These are phyloP conservation scores for Gopherus flavomarginatus DNA, from an alignment of 2,113 vertebrate genomes.

Conservation along the genomic window DNA sequence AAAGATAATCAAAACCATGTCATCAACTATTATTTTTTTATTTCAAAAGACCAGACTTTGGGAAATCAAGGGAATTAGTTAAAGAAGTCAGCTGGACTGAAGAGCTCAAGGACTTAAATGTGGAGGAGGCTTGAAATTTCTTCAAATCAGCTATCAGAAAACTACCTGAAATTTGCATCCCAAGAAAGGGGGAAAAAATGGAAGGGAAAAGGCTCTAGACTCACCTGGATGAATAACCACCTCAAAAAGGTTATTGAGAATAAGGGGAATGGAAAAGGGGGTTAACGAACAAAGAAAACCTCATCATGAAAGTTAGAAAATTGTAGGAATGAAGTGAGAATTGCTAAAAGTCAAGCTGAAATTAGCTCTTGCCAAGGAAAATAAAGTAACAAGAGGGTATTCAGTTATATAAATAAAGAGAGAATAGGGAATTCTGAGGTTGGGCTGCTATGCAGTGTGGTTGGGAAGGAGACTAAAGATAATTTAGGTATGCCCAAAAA, in stretches of 20 bases:
- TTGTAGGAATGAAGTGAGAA: too few relatives aligned
- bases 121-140: not conserved
- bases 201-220: not conserved
- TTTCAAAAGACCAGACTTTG: not conserved
- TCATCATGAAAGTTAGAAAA: too few relatives aligned
- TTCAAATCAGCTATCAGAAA: not conserved
- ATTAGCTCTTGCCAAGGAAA: too few relatives aligned
- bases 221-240: not conserved
- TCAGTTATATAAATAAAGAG: too few relatives aligned
- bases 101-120: not conserved
- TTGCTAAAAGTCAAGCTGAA: not conserved
- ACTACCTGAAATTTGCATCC: not conserved
- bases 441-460: too few relatives aligned
- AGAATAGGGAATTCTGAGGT: too few relatives aligned
- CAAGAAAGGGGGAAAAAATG: not conserved
- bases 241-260: not conserved
- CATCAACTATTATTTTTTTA: not conserved
- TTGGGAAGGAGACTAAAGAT: too few relatives aligned
- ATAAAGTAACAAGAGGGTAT: too few relatives aligned
- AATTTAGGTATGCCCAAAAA: too few relatives aligned
- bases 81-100: not conserved
- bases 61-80: not conserved
- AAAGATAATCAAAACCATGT: not conserved
- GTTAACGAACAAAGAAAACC: not conserved
- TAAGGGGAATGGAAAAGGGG: not conserved